A percentile compares a stretch with the other conserved stretches of the same genome.
phyloP scores from a whole-genome alignment of 1,140 invertebrate genomes.

The Nylanderia fulva region DNA sequence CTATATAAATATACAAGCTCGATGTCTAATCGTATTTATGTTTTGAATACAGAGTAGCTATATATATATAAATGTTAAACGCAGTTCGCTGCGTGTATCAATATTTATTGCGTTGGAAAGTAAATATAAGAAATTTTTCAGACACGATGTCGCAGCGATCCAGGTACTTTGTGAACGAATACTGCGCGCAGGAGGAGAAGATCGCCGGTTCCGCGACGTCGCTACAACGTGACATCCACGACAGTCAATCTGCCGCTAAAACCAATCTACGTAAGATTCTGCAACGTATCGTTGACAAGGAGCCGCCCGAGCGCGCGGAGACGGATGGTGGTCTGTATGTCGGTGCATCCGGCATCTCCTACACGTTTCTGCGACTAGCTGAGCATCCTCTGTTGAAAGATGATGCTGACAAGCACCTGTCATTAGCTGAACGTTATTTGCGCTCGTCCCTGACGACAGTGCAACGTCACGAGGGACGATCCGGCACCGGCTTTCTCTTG shows the following conservation, averaged over 20 bases:
- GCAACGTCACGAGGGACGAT: constrained; percentile 25
- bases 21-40: too few species aligned
- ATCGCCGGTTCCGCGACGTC: neutral
- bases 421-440: constrained; percentile 65
- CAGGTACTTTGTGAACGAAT: constrained; percentile 54
- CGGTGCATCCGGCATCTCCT: constrained; percentile 71
- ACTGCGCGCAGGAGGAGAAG: neutral
- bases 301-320: constrained; percentile 56
- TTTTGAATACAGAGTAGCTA: too few species aligned
- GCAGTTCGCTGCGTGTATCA: too few species aligned
- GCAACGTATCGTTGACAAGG: constrained; percentile 46
- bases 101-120: neutral
- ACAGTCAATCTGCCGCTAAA: constrained; percentile 5
- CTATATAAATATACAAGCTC: too few species aligned
- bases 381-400: neutral
- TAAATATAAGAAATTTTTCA: neutral
- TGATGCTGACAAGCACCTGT: constrained; percentile 35
- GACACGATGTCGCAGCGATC: constrained; percentile 12
- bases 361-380: constrained; percentile 67
- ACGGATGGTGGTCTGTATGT: constrained; percentile 68
- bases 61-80: too few species aligned
- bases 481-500: constrained; percentile 59
- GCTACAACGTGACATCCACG: neutral
- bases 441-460: constrained; percentile 48
- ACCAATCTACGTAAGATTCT: constrained; percentile 31